phyloP scores from a whole-genome alignment of 2,113 vertebrate genomes.

The Mesembrinibis cayennensis region DNA sequence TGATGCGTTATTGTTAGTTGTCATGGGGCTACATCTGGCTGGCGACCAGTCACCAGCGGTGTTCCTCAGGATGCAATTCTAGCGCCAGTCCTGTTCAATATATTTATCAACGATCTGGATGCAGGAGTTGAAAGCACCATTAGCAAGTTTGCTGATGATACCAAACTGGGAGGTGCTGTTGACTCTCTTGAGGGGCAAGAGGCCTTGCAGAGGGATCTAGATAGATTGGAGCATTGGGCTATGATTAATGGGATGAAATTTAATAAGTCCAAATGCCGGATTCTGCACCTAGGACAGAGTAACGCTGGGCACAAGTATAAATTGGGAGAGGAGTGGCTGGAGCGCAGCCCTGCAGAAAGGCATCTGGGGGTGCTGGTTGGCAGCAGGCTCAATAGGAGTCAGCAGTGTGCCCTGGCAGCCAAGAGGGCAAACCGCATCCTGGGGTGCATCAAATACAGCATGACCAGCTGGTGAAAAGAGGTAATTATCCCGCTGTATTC shows the following conservation, averaged over 20 bases:
- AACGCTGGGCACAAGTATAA: not conserved
- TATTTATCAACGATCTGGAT: not conserved
- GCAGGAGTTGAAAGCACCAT: not conserved
- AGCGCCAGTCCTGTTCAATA: not conserved
- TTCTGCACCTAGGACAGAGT: not conserved
- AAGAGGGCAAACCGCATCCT: not conserved
- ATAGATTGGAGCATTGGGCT: not conserved
- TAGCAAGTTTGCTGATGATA: not conserved
- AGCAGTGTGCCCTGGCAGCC: not conserved
- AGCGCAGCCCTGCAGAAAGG: not conserved
- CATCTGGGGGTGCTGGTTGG: not conserved
- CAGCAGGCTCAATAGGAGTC: not conserved
- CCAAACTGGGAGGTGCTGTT: not conserved
- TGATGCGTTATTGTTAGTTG: not conserved
- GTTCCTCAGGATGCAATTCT: not conserved
- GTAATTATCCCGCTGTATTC: not conserved
- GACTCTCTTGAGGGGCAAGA: not conserved
- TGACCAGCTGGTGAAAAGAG: not conserved
- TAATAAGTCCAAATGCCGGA: not conserved
- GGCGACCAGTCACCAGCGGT: accelerated
- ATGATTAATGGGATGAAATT: not conserved
- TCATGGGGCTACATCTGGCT: not conserved
- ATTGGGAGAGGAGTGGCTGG: not conserved
- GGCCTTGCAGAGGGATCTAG: not conserved
- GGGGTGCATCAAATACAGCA: not conserved